These are phyloP conservation scores for Prosopocoilus inquinatus DNA, from an alignment of 2,888 invertebrate species.

Conservation along the genomic window DNA sequence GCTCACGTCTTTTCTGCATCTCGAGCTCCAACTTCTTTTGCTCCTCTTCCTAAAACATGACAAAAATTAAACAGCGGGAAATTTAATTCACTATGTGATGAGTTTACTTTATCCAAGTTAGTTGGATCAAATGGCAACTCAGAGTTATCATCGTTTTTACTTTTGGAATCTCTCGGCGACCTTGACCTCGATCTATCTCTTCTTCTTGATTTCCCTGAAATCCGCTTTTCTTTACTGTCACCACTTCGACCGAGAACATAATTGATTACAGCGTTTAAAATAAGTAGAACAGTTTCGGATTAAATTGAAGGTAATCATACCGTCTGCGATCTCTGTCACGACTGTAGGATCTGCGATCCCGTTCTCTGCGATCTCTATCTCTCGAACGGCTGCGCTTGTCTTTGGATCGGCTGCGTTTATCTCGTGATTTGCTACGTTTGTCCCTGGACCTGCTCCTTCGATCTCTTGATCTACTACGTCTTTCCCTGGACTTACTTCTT, in stretches of 20 bases:
- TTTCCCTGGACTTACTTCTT: slow-evolving; percentile 40
- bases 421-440: slow-evolving; percentile 39
- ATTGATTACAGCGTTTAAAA: slow-evolving; percentile 24
- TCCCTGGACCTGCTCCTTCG: slow-evolving; percentile 45
- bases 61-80: background rate
- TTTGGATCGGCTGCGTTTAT: slow-evolving; percentile 47
- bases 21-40: slow-evolving; percentile 87
- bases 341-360: slow-evolving; percentile 37
- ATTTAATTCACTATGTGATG: background rate
- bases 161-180: slow-evolving; percentile 42
- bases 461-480: slow-evolving; percentile 46
- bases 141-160: slow-evolving; percentile 55
- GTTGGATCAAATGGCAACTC: slow-evolving; percentile 70
- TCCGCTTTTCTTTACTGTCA: slow-evolving; percentile 63
- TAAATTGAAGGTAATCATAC: slow-evolving; percentile 7
- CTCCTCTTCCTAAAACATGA: slow-evolving; percentile 70
- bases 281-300: background rate
- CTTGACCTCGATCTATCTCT: slow-evolving; percentile 42
- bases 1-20: slow-evolving; percentile 93
- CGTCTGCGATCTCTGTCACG: slow-evolving; percentile 35
- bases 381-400: slow-evolving; percentile 45
- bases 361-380: slow-evolving; percentile 33
- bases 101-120: slow-evolving; percentile 67
- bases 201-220: slow-evolving; percentile 56
- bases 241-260: slow-evolving; percentile 52